A percentile compares a stretch with the other conserved stretches of the same genome.
phyloP scores from a whole-genome alignment of 2,113 vertebrate species.

The Oxygymnocypris stewartii region DNA sequence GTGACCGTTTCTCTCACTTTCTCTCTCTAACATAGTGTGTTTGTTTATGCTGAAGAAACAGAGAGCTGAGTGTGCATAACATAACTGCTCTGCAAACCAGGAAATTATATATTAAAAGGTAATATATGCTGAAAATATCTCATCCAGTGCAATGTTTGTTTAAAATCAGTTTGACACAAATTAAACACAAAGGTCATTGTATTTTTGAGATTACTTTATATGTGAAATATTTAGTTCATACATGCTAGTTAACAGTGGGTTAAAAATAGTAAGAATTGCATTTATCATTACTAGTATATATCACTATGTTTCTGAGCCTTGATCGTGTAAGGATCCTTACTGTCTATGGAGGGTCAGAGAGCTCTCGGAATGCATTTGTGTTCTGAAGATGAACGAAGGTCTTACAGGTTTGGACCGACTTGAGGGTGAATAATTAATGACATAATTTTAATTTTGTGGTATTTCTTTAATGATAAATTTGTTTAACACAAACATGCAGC shows the following conservation, averaged over 20 bases:
- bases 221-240: not conserved
- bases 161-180: not conserved
- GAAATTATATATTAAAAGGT: not conserved
- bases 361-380: too few relatives aligned
- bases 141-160: not conserved
- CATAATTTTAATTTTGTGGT: too few relatives aligned
- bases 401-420: too few relatives aligned
- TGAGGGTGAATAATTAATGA: too few relatives aligned
- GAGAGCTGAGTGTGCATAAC: slow-evolving; percentile 5
- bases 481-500: too few relatives aligned
- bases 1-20: not conserved
- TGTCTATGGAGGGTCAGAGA: too few relatives aligned
- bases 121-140: not conserved
- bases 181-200: not conserved
- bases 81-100: not conserved
- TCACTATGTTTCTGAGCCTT: too few relatives aligned
- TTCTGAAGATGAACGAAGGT: too few relatives aligned
- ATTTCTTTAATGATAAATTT: too few relatives aligned
- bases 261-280: not conserved
- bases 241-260: not conserved
- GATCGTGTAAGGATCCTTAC: too few relatives aligned
- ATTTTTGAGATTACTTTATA: not conserved
- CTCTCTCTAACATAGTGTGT: not conserved
- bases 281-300: not conserved
- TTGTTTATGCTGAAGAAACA: not conserved